A percentile compares a stretch with the other conserved stretches of the same genome.
phyloP scores from a whole-genome alignment of 2,888 invertebrate genomes.

The Ariolimax columbianus region DNA sequence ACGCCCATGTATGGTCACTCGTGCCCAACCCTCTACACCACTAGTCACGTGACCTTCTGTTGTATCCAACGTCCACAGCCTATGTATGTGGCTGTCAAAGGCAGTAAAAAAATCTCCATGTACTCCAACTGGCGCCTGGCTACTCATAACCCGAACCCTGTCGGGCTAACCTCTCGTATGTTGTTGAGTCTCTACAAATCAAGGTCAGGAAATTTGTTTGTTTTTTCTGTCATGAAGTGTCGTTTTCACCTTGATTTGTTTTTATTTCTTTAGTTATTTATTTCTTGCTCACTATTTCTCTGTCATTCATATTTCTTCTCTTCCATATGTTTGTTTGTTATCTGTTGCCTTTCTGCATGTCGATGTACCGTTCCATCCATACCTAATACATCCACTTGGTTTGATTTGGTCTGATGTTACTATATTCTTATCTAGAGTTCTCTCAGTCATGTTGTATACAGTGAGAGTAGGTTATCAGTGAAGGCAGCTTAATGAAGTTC shows the following conservation, averaged over 20 bases:
- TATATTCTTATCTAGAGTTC: no score
- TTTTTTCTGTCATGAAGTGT: not conserved
- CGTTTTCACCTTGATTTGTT: no score
- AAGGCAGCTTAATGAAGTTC: no score
- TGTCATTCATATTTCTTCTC: not conserved
- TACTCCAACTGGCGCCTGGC: slow-evolving; percentile 90
- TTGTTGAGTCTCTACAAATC: slow-evolving; percentile 71
- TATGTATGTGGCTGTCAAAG: slow-evolving; percentile 87
- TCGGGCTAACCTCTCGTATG: slow-evolving; percentile 83
- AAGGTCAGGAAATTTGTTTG: slow-evolving; percentile 14
- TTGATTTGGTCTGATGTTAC: no score
- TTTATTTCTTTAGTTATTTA: not conserved
- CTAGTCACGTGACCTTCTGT: slow-evolving; percentile 86
- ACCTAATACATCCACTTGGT: no score
- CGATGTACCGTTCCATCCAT: no score
- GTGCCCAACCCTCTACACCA: slow-evolving; percentile 68
- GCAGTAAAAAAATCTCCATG: slow-evolving; percentile 92
- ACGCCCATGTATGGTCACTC: slow-evolving; percentile 63
- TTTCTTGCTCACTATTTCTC: not conserved
- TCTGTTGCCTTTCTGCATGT: no score
- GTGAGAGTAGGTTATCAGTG: no score
- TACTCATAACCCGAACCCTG: slow-evolving; percentile 80
- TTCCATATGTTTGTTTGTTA: no score
- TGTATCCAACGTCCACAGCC: slow-evolving; percentile 96
- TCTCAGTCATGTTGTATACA: no score